Evolutionary conservation across 1,140 invertebrate species (phyloP).

Genomic region (Drosophila repleta): DNA sequence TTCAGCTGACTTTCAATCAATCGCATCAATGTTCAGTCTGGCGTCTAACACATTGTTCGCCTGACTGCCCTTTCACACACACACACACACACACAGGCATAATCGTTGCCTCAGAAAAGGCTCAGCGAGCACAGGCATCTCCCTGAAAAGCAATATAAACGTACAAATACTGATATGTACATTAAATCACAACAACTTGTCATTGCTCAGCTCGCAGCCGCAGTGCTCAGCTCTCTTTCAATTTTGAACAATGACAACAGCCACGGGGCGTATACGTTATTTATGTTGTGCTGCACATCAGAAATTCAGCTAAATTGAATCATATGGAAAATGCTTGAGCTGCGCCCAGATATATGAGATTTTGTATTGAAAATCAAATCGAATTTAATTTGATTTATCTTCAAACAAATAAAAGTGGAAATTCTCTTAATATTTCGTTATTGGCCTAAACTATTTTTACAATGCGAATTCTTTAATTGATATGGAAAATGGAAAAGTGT

Average conservation of each 20-base stretch:
- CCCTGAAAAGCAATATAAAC: conserved; percentile 56
- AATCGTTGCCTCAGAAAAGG: conserved; percentile 55
- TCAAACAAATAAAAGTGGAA: no score
- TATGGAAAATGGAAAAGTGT: no score
- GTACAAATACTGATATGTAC: conserved; percentile 54
- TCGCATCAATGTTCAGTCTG: conserved; percentile 79
- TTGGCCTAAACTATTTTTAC: no score
- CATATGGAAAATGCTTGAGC: conserved; percentile 2
- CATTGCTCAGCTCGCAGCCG: conserved; percentile 39
- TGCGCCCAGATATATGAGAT: no score
- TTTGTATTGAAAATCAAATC: no score
- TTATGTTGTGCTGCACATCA: conserved; percentile 5
- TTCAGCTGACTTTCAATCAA: conserved; percentile 76
- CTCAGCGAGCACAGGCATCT: neutral
- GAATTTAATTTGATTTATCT: no score
- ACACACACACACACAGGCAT: conserved; percentile 35
- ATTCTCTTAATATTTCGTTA: no score
- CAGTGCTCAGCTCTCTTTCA: conserved; percentile 38
- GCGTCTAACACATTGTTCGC: conserved; percentile 74
- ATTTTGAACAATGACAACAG: conserved; percentile 61
- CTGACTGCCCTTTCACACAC: conserved; percentile 40
- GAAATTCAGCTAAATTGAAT: conserved; percentile 11
- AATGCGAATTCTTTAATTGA: no score
- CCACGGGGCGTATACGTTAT: conserved; percentile 52
- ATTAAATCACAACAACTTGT: conserved; percentile 66